Evolutionary conservation across 2,888 invertebrate genomes (phyloP), one percentile per base, ranked within the genome.

Genomic region (Nymphalis c-album): DNA sequence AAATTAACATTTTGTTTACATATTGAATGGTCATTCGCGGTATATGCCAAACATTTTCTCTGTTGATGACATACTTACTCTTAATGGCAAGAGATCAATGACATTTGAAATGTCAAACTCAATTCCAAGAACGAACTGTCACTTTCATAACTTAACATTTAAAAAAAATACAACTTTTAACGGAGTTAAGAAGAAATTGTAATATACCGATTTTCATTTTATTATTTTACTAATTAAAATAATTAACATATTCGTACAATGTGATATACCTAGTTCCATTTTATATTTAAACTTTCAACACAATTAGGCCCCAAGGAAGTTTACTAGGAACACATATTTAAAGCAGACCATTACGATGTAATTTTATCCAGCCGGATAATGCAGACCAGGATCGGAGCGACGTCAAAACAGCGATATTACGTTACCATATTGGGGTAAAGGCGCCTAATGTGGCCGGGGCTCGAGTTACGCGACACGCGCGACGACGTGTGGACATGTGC

Each of bases 401-500:
- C 63, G 58, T 62, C 57, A 58, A 59, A 63, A 35, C 63, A 68
- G 76, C 57, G 51, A 67, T 72, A 69, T 70, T 58, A 63, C 53
- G 64, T 69, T 61, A 67, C 72, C 72, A 63, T 71, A 72, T 69
- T 69, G 63, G 72, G 68, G 63, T 53, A 67, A 69, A 63, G 63
- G 70, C 59, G 70, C 70, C 70, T 63, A 71, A 71, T 69, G 70
- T 64, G 65, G 64, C 57, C 57, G 13, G 51, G 63, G 67, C 61
- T 71, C 73, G 68, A 59, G 73, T 70, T 73, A 73, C 73, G 77
- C 76, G 72, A 77, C 78, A 80, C 80, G 82, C 74, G 73, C 67
- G 60, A 45, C 66, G 46, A 46, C 64, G 65, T 79, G 76, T 65
- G 67, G 69, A 65, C 82, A 80, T 80, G 83, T 78, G 83, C 85